Percentiles rank a stretch among this genome's conserved stretches.
These are phyloP conservation scores for Odontomyia ornata DNA, from an alignment of 2,888 invertebrate genomes.

Conservation along the genomic window DNA sequence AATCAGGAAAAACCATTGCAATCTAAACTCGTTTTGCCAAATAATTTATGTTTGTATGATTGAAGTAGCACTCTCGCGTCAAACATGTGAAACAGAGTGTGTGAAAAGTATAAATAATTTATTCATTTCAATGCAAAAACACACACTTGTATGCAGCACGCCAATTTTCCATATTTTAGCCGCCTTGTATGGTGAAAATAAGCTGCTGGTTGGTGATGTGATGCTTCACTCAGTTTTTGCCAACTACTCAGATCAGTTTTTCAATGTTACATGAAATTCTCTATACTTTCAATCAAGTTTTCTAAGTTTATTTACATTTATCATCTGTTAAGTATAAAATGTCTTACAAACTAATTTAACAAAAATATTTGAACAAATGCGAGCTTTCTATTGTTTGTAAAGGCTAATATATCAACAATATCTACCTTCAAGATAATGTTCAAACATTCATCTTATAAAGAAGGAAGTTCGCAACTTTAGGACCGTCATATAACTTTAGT, in stretches of 20 bases:
- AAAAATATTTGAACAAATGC: conserved; percentile 31
- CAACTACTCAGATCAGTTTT: background rate
- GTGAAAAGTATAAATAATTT: background rate
- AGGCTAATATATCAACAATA: no score
- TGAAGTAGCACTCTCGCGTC: conserved; percentile 39
- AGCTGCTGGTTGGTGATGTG: conserved; percentile 2
- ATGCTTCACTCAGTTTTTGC: conserved; percentile 10
- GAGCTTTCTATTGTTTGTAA: background rate
- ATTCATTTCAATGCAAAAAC: background rate
- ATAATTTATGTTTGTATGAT: background rate
- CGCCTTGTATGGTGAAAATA: background rate
- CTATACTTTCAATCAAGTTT: background rate
- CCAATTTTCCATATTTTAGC: background rate
- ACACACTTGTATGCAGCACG: conserved; percentile 22
- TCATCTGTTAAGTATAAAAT: background rate
- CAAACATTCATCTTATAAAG: no score
- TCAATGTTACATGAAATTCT: background rate
- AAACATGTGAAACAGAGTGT: conserved; percentile 35
- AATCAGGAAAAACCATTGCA: background rate
- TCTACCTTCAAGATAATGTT: no score
- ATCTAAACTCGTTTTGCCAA: conserved; percentile 41
- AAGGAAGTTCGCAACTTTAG: no score
- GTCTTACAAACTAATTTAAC: background rate
- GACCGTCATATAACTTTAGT: no score
- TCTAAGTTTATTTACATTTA: background rate